Percentiles rank a stretch among this genome's conserved stretches.
These are phyloP conservation scores for Callospermophilus lateralis DNA, from an alignment of 2,113 vertebrate genomes.

Conservation along the genomic window DNA sequence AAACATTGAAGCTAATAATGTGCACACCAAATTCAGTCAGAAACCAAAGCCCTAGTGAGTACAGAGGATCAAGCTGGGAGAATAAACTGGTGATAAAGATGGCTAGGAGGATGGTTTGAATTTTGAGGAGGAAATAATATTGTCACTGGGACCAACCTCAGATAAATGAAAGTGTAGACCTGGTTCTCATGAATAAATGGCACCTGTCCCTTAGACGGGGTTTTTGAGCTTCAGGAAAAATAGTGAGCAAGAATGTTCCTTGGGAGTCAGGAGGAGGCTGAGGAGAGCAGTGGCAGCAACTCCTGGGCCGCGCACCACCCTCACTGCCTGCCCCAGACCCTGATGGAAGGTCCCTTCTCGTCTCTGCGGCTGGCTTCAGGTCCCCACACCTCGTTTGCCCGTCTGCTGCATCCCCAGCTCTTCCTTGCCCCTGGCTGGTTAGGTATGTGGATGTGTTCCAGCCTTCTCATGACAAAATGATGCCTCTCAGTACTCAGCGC, in stretches of 20 bases:
- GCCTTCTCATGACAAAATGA: background rate
- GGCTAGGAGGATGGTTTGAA: background rate
- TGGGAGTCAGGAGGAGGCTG: background rate
- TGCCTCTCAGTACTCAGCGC: background rate
- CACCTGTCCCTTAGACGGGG: background rate
- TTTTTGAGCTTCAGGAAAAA: background rate
- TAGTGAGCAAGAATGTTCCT: background rate
- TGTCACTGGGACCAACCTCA: background rate
- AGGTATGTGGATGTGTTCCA: background rate
- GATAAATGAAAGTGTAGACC: background rate
- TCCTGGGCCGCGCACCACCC: background rate
- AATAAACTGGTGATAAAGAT: background rate
- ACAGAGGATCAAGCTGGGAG: background rate
- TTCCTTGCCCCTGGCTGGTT: background rate
- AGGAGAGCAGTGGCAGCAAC: background rate
- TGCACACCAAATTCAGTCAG: background rate
- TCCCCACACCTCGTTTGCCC: background rate
- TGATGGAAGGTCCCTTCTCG: background rate
- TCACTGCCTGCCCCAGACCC: background rate
- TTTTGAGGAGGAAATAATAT: background rate
- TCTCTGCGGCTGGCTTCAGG: background rate
- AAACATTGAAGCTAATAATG: background rate
- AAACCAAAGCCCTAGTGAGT: background rate
- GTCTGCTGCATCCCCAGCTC: background rate
- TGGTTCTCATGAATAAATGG: background rate